Evolutionary conservation across 2,888 invertebrate genomes (phyloP).

Genomic region (Craniophora ligustri): DNA sequence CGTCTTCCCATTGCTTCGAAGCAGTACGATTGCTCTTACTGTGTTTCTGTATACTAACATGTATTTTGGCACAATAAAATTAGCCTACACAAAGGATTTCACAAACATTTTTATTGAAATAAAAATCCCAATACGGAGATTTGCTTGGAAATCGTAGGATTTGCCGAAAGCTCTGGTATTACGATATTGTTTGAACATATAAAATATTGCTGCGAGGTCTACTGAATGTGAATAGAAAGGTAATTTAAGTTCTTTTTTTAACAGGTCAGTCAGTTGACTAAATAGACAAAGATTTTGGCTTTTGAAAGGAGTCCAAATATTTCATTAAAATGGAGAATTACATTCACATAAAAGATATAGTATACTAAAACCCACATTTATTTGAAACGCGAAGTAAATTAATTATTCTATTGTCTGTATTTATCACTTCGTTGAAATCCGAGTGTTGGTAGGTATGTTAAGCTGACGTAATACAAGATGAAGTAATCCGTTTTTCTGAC

Average conservation of each 20-base stretch:
- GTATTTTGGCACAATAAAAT: background rate
- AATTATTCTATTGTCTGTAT: slow-evolving; percentile 12
- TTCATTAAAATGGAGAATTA: slow-evolving; percentile 4
- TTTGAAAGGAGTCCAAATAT: too few relatives aligned
- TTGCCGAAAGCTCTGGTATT: slow-evolving; percentile 3
- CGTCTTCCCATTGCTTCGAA: slow-evolving; percentile 7
- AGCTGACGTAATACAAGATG: slow-evolving; percentile 15
- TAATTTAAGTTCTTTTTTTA: background rate
- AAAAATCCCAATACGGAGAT: background rate
- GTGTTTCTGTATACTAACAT: background rate
- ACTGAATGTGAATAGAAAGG: background rate
- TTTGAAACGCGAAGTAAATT: slow-evolving; percentile 18
- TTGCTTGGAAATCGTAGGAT: slow-evolving; percentile 3
- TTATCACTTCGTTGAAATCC: slow-evolving; percentile 9
- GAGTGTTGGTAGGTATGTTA: slow-evolving; percentile 13
- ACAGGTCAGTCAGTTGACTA: too few relatives aligned
- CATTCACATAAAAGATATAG: slow-evolving; percentile 21
- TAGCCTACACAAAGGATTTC: background rate
- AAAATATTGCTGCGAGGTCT: background rate
- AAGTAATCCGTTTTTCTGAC: slow-evolving; percentile 1
- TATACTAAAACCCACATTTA: slow-evolving; percentile 16
- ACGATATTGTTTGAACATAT: slow-evolving; percentile 6
- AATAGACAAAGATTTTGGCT: too few relatives aligned
- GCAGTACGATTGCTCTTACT: background rate
- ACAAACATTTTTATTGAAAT: background rate